These are phyloP conservation scores for Chlamydotis undulata DNA, from an alignment of 2,113 vertebrate species.

Conservation along the genomic window DNA sequence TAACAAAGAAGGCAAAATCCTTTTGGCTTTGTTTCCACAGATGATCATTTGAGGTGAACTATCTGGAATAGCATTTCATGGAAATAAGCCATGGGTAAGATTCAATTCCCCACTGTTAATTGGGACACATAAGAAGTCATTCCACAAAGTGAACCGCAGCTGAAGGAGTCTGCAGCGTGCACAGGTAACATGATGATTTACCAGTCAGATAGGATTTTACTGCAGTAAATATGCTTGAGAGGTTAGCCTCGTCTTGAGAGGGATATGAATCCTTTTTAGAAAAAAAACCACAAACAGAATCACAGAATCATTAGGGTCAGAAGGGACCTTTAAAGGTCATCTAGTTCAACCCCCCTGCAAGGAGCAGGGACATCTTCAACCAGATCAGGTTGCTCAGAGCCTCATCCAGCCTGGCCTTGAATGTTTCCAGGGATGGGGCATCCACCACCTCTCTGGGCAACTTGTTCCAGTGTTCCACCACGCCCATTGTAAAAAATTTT, in stretches of 20 bases:
- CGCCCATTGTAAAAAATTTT: too few relatives aligned
- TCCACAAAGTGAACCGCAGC: neutral
- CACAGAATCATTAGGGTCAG: too few relatives aligned
- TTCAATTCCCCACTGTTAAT: neutral
- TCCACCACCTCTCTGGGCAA: too few relatives aligned
- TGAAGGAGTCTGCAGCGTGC: neutral
- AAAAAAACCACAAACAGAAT: neutral
- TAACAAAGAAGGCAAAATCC: neutral
- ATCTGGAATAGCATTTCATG: neutral
- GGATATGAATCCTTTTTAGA: neutral
- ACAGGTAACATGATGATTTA: neutral
- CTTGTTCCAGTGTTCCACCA: too few relatives aligned
- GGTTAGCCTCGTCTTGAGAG: neutral
- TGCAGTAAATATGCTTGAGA: neutral
- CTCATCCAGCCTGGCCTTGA: too few relatives aligned
- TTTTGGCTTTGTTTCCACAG: neutral
- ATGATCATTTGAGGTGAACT: neutral
- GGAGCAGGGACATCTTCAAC: too few relatives aligned
- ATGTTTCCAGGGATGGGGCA: too few relatives aligned
- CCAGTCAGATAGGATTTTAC: accelerated
- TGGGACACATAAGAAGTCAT: accelerated
- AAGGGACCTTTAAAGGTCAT: too few relatives aligned
- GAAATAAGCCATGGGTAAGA: neutral
- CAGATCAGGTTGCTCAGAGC: too few relatives aligned
- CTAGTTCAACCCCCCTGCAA: too few relatives aligned